Evolutionary conservation across 2,113 vertebrate genomes (phyloP).

Genomic region (Rhinichthys klamathensis): DNA sequence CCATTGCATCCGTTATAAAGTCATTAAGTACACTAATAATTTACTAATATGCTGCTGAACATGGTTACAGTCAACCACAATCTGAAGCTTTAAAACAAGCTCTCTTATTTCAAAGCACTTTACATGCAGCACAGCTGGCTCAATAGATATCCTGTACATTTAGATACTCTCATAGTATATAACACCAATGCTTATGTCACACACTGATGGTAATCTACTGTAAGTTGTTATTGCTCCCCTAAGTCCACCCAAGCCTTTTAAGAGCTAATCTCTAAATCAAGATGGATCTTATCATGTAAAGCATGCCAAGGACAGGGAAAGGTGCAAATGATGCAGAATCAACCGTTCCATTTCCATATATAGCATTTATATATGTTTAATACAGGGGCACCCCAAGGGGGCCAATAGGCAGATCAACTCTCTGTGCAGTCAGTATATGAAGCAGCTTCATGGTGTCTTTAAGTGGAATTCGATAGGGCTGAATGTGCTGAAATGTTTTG

Average conservation of each 20-base stretch:
- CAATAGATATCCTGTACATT: slow-evolving; percentile 17
- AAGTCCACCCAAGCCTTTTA: slow-evolving; percentile 52
- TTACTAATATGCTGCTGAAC: slow-evolving; percentile 8
- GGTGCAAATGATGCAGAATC: slow-evolving; percentile 23
- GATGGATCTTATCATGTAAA: slow-evolving; percentile 40
- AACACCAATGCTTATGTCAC: slow-evolving; percentile 38
- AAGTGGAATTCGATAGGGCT: slow-evolving; percentile 27
- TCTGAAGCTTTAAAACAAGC: slow-evolving; percentile 7
- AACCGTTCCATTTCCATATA: neutral
- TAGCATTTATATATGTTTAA: slow-evolving; percentile 20
- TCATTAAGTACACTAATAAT: slow-evolving; percentile 21
- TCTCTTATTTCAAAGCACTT: slow-evolving; percentile 29
- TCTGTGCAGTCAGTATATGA: slow-evolving; percentile 22
- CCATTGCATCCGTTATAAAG: slow-evolving; percentile 20
- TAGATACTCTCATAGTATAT: slow-evolving; percentile 9
- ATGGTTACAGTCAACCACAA: neutral
- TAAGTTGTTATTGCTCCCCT: slow-evolving; percentile 51
- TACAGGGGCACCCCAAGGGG: slow-evolving; percentile 4
- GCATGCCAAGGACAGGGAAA: slow-evolving; percentile 40
- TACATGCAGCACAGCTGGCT: neutral
- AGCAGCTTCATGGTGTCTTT: slow-evolving; percentile 41
- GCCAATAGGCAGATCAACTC: neutral
- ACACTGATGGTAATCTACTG: slow-evolving; percentile 42
- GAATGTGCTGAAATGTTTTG: slow-evolving; percentile 37
- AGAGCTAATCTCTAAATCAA: slow-evolving; percentile 48